Conservation (phyloP, 2,113 vertebrate species). For the Cochlearius cochlearius region DNA sequence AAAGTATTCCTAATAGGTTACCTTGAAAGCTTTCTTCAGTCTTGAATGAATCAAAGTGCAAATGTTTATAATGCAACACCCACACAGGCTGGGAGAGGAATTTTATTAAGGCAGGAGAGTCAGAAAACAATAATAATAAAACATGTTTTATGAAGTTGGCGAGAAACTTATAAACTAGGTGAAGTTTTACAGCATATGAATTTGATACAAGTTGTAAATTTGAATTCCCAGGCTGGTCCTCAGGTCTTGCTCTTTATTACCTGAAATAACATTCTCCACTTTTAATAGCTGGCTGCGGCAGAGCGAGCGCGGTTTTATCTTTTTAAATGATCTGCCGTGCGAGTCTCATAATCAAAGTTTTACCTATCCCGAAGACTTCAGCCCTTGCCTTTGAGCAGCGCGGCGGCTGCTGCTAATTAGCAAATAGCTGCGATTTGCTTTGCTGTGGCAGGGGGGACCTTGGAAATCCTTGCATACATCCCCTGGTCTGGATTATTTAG, state of each 20-base stretch:
- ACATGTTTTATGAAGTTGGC: slow-evolving; percentile 73
- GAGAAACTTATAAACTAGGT: slow-evolving; percentile 63
- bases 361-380: not conserved
- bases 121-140: slow-evolving; percentile 74
- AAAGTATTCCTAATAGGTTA: slow-evolving; percentile 50
- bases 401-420: not conserved
- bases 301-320: not conserved
- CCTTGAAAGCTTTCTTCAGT: slow-evolving; percentile 60
- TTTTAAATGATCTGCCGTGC: not conserved
- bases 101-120: slow-evolving; percentile 73
- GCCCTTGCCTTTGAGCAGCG: not conserved
- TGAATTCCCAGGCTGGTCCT: slow-evolving; percentile 50
- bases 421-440: not conserved
- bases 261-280: slow-evolving; percentile 39
- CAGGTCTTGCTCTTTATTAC: slow-evolving; percentile 43
- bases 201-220: slow-evolving; percentile 62
- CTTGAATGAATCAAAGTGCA: slow-evolving; percentile 61
- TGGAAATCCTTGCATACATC: not conserved
- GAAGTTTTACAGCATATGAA: slow-evolving; percentile 55
- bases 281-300: slow-evolving; percentile 29
- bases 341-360: not conserved
- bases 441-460: not conserved
- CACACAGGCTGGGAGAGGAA: slow-evolving; percentile 24
- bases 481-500: not conserved
- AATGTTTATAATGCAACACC: slow-evolving; percentile 34